Percentiles rank a stretch among this genome's conserved stretches.
Conservation (phyloP, 64 coral and sea anemone genomes). For the Montipora cactus region DNA sequence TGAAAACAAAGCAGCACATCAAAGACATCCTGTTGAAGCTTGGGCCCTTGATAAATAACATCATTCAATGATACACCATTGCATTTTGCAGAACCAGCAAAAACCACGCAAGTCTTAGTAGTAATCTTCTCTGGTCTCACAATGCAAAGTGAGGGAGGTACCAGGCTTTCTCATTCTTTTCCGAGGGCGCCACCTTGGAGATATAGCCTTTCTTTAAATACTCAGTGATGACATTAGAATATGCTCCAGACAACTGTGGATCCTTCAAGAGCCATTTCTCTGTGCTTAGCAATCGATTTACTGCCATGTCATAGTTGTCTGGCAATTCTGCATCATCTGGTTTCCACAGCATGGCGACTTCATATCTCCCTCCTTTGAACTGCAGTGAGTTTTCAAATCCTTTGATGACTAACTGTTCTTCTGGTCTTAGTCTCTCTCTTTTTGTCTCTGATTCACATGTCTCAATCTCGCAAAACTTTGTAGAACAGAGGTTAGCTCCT, state of each 20-base stretch:
- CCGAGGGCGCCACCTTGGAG: conserved; percentile 34
- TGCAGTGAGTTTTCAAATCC: conserved; percentile 33
- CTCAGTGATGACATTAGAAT: conserved; percentile 47
- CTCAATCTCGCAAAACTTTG: conserved; percentile 83
- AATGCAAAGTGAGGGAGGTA: conserved; percentile 48
- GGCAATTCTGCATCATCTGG: conserved; percentile 27
- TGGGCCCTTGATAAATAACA: conserved; percentile 42
- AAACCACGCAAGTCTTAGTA: conserved; percentile 30
- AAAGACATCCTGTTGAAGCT: conserved; percentile 42
- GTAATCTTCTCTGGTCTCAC: conserved; percentile 38
- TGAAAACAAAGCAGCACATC: conserved; percentile 47
- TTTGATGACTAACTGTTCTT: conserved; percentile 36
- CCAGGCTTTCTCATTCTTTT: conserved; percentile 30
- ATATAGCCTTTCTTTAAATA: conserved; percentile 78
- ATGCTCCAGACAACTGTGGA: conserved; percentile 39
- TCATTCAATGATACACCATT: conserved; percentile 43
- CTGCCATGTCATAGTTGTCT: conserved; percentile 68
- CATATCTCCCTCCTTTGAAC: conserved; percentile 50
- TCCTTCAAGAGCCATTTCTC: conserved; percentile 70
- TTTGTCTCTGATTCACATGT: conserved; percentile 2
- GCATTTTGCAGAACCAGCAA: conserved; percentile 39
- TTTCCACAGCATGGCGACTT: conserved; percentile 69
- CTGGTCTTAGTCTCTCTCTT: background rate
- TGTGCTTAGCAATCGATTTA: conserved; percentile 63
- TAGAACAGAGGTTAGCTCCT: conserved; percentile 53